phyloP scores from a whole-genome alignment of 2,888 invertebrate species.

The Diarsia brunnea region DNA sequence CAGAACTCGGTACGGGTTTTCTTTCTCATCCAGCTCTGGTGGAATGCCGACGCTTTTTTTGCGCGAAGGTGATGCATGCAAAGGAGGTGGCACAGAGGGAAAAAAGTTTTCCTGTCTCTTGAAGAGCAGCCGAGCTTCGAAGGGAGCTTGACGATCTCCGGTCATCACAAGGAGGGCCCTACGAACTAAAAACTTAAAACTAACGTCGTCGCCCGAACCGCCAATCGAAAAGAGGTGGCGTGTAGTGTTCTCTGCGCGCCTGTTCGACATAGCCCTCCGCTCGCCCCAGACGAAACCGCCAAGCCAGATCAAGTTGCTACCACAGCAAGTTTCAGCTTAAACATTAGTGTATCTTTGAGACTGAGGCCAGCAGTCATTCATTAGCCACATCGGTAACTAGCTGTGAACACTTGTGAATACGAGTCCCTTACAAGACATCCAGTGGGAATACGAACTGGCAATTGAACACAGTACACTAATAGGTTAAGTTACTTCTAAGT shows the following conservation, averaged over 20 bases:
- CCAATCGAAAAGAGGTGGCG: background rate
- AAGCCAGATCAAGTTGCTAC: background rate
- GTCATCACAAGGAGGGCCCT: background rate
- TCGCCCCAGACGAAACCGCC: background rate
- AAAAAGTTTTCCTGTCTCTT: too few relatives aligned
- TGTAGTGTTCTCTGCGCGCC: background rate
- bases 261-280: background rate
- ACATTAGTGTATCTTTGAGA: background rate
- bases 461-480: slow-evolving; percentile 24
- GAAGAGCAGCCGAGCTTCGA: too few relatives aligned
- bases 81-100: background rate
- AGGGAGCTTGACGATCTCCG: too few relatives aligned
- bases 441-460: slow-evolving; percentile 24
- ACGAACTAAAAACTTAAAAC: background rate
- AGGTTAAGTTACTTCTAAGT: slow-evolving; percentile 23
- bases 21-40: background rate
- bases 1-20: background rate
- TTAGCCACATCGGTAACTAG: slow-evolving; percentile 15
- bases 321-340: slow-evolving; percentile 1
- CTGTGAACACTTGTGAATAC: slow-evolving; percentile 13
- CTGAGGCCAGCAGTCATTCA: slow-evolving; percentile 8
- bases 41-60: background rate
- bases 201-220: background rate
- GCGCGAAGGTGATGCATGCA: background rate
- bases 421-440: slow-evolving; percentile 11